Evolutionary conservation across 2,113 vertebrate genomes (phyloP), one percentile per base, ranked within the genome.

Genomic region (Neotoma lepida): DNA sequence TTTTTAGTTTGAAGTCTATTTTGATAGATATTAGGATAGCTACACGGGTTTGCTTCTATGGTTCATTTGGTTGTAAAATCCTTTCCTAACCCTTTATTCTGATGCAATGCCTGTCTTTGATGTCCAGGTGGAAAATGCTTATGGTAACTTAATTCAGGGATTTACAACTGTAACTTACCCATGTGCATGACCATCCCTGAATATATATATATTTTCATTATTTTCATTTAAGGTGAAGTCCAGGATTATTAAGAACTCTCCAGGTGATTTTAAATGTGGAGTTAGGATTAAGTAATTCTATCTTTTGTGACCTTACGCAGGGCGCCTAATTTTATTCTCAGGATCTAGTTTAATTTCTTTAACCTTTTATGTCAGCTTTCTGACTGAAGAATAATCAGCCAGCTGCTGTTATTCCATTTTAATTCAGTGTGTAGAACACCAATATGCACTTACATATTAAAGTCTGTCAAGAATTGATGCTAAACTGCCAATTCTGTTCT

Each of bases 401-500:
- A 95, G 46, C 46, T 68, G 22, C 58, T 66, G 41, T 61, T 86
- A 93, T 46, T 8, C 7, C 87, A 6, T 88, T 96, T 96, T 93
- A 85, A 90, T 84, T 86, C 61, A 76, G 9, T 85, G 35, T 73
- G 26, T 88, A 70, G 56, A 87, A 90, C 86, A 49, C 80, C 76
- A 93, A 73, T n/a, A 61, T 86, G 49, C 39, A 96, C 10, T 64
- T 95, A 74, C 28, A 58, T 76, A 18, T 74, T 92, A 74, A 56
- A 95, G 1, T 89, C 30, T 95, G 56, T 94, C 74, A 91, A 88
- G 63, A 90, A 90, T 33, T 82, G 12, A 89, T 76, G 46, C 41
- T 95, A 95, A 96, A 96, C 82, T 91, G 85, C 41, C 78, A 95
- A 84, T 39, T 2, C 20, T 80, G 41, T 77, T 68, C 71, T 94